Evolutionary conservation across 2,888 invertebrate species (phyloP), one percentile per base, ranked within the genome.

Genomic region (Congeria kusceri): DNA sequence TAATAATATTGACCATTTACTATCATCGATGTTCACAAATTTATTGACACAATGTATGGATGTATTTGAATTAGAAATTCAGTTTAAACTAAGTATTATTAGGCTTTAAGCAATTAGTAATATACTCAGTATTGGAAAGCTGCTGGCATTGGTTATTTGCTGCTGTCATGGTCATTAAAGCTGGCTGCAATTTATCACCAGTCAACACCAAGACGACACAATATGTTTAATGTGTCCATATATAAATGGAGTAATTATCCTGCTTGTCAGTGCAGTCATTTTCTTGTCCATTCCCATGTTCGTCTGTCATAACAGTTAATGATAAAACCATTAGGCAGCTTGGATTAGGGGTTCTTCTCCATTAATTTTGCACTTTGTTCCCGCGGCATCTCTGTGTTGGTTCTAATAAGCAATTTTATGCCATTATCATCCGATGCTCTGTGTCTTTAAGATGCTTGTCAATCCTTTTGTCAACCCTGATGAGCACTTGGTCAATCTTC

Each of bases 271-370:
- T 46, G 62, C 15, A 46, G 57, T 58, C 53, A 75, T 75, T 68
- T 75, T 75, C 68, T 47, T 75, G 75, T 75, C 75, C 67, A 57
- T 47, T 39, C 28, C 39, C 68, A 58, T 68, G 75, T 75, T 68
- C 28, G 32, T n/a, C 61, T 62, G 75, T 64, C 62, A 58, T 57
- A 46, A 56, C 28, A 13, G 63, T 64, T 47, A 49, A 75, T 68
- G 59, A 68, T 46, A 75, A 68, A 75, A 68, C 64, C 62, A 68
- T 75, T 56, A 69, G 68, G 46, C 61, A 64, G 49, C 53, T 63
- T 56, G 44, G 63, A 53, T 23, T 53, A 39, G 39, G 39, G 39
- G 13, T 39, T 39, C 39, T 39, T 61, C 20, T 53, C 63, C 68
- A 75, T 68, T 75, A 62, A 75, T 64, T 67, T 64, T 70, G 56